Evolutionary conservation across 2,113 vertebrate genomes (phyloP).

Genomic region (Urocolius indicus): DNA sequence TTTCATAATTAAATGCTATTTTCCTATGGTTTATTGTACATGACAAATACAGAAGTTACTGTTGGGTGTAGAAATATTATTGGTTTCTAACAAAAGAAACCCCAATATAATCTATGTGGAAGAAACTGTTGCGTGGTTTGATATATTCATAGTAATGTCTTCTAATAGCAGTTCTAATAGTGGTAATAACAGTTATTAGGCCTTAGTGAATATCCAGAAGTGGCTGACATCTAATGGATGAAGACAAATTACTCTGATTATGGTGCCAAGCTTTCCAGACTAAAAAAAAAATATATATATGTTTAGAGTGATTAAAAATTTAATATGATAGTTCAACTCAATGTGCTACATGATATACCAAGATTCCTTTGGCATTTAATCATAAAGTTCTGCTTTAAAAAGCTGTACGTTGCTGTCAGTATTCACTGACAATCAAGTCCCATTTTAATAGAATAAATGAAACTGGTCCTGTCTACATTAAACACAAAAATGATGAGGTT

Average conservation of each 20-base stretch:
- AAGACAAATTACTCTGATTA: slow-evolving; percentile 43
- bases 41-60: background rate
- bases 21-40: background rate
- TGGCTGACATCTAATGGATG: background rate
- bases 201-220: background rate
- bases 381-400: background rate
- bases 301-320: background rate
- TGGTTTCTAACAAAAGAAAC: background rate
- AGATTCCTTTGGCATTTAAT: background rate
- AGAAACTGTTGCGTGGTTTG: background rate
- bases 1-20: background rate
- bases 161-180: background rate
- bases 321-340: background rate
- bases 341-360: background rate
- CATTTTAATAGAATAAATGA: background rate
- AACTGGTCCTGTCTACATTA: background rate
- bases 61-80: background rate
- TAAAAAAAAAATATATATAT: background rate
- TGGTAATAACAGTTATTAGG: background rate
- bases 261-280: background rate
- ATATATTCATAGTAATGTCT: background rate
- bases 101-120: background rate
- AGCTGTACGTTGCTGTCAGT: background rate
- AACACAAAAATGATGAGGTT: background rate
- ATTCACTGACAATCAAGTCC: background rate